Base-by-base conservation (phyloP, 2,888 invertebrate species). In the Tetranychus piercei region DNA sequence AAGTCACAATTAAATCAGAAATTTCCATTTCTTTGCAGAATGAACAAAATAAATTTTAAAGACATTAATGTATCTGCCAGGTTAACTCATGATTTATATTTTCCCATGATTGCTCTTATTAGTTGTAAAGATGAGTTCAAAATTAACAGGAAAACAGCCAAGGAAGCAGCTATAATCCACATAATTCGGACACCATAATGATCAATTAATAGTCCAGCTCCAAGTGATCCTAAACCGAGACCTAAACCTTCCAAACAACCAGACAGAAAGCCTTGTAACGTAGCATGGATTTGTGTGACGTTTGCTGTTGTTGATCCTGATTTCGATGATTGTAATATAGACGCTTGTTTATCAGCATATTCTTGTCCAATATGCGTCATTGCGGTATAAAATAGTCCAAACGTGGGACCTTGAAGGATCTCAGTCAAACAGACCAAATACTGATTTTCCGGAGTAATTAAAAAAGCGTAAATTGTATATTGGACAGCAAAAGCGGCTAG, bases 351-450 rank as follows among this genome's bases (percentile, higher is more conserved):
- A 66, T 69, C 67, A 1, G 77, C 73, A 71, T 77, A 77, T 55
- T 73, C 44, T 44, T 74, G 73, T 15, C 74, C 75, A 23, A 77
- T 34, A 67, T 77, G 66, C n/a, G 79, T 76, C 79, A 79, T 79
- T 1, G 75, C 75, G 15, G 78, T 87, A 81, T 92, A 93, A 80
- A 90, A 90, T 81, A 93, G 86, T 23, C 94, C 94, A 81, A 91
- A 90, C 0, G 93, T 92, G 34, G 94, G 84, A 0, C 94, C 93
- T 82, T 94, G 92, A 9, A 90, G 83, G 77, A 92, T 82, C 82
- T 95, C 95, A 74, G 94, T 87, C 0, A 91, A 88, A 76, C 95
- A 84, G 72, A 90, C 88, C 85, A 87, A 88, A 92, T 93, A 93
- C 0, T 91, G 88, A 82, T 92, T 88, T 1, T 84, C 70, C 9